phyloP scores from a whole-genome alignment of 1,140 invertebrate species.

The Rhyacophila brunnea region DNA sequence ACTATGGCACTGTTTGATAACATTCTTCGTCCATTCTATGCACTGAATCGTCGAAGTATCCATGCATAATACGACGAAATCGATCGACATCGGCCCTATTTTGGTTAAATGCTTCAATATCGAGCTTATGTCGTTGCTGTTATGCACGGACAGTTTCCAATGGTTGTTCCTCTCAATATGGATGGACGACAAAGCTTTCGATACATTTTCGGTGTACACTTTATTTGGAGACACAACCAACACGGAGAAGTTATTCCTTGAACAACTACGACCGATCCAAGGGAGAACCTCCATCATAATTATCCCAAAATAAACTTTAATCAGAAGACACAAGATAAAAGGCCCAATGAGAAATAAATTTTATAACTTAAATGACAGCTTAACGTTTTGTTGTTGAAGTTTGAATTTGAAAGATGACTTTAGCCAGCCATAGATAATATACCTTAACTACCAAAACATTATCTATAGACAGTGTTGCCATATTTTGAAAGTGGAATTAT shows the following conservation, averaged over 20 bases:
- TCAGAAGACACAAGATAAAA: too few species aligned
- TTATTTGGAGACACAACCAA: conserved; percentile 21
- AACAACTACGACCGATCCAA: conserved; percentile 28
- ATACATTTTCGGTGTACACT: conserved; percentile 7
- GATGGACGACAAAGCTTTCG: conserved; percentile 8
- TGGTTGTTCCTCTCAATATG: conserved; percentile 14
- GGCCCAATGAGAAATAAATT: too few species aligned
- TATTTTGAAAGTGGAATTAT: too few species aligned
- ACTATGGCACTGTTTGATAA: conserved; percentile 6
- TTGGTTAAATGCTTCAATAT: conserved; percentile 15
- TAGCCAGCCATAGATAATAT: too few species aligned
- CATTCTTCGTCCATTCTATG: conserved; percentile 14
- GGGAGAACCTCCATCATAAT: conserved; percentile 14
- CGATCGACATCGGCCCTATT: conserved; percentile 17
- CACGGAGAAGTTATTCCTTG: conserved; percentile 16
- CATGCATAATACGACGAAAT: conserved; percentile 20
- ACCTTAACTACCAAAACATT: too few species aligned
- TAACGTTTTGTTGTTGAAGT: too few species aligned
- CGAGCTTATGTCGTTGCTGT: conserved; percentile 3
- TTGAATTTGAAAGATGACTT: too few species aligned
- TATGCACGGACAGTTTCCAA: conserved; percentile 17
- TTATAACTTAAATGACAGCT: too few species aligned
- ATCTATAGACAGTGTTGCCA: too few species aligned
- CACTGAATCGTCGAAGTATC: conserved; percentile 20
- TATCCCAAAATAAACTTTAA: too few species aligned